These are phyloP conservation scores for Brachionus sp. DNA, from an alignment of 1,140 invertebrate genomes.

Conservation along the genomic window DNA sequence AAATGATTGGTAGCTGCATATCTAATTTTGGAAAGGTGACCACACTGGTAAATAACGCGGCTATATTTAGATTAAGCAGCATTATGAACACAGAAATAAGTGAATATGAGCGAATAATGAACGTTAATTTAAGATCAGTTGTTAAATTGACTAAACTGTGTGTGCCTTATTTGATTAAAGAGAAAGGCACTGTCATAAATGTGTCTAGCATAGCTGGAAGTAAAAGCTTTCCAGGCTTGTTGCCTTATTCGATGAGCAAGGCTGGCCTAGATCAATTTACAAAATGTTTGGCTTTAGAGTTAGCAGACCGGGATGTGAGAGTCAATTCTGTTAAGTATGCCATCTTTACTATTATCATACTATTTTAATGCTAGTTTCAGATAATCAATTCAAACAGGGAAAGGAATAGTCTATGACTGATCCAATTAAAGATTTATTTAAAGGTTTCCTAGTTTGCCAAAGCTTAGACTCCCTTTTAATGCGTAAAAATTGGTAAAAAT, in stretches of 20 bases:
- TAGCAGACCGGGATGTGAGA: constrained; percentile 67
- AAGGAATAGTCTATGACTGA: too few species aligned
- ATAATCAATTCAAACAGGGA: too few species aligned
- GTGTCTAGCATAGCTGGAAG: constrained; percentile 45
- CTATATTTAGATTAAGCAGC: constrained; percentile 72
- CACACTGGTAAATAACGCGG: constrained; percentile 74
- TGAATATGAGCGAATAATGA: constrained; percentile 78
- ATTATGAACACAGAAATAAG: constrained; percentile 77
- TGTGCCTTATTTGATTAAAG: constrained; percentile 48
- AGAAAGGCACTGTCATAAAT: constrained; percentile 49
- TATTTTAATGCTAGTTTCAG: too few species aligned
- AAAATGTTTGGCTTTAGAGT: constrained; percentile 68
- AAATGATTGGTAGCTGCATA: constrained; percentile 67
- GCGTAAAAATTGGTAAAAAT: too few species aligned
- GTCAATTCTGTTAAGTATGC: constrained; percentile 68
- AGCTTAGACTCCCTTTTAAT: too few species aligned
- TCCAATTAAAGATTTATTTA: too few species aligned
- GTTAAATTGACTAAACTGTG: constrained; percentile 47
- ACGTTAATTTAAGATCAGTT: constrained; percentile 71
- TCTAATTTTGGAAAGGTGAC: background rate
- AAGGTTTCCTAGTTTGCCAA: too few species aligned
- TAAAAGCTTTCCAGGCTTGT: constrained; percentile 57
- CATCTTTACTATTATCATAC: too few species aligned
- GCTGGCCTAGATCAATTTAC: constrained; percentile 84
- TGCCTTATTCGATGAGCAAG: constrained; percentile 81